phyloP scores from a whole-genome alignment of 2,113 vertebrate species.

The Willisornis vidua region DNA sequence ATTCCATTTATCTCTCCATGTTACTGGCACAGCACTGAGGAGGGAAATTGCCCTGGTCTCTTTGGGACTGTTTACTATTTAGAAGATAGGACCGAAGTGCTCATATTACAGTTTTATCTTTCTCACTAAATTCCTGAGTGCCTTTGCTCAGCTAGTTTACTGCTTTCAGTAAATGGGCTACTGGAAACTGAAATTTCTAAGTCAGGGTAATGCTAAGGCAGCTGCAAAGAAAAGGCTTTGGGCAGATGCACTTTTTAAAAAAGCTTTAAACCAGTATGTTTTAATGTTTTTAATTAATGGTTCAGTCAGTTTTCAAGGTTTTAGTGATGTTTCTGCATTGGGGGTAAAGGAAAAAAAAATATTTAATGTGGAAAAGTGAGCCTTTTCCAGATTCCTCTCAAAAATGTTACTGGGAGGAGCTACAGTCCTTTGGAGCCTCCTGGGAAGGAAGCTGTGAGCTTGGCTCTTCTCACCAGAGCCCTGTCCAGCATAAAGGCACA shows the following conservation, averaged over 20 bases:
- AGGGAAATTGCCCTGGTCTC: background rate
- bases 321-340: background rate
- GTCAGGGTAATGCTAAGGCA: background rate
- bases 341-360: background rate
- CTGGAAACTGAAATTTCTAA: background rate
- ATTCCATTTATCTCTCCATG: background rate
- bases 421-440: background rate
- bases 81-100: background rate
- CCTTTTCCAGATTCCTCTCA: background rate
- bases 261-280: background rate
- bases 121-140: background rate
- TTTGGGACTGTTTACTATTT: background rate
- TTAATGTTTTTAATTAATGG: background rate
- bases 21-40: background rate
- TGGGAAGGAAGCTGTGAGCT: background rate
- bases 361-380: background rate
- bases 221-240: background rate
- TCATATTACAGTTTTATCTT: background rate
- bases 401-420: background rate
- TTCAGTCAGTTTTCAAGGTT: background rate
- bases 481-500: background rate
- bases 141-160: background rate
- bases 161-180: background rate
- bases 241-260: background rate
- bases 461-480: background rate